A percentile compares a stretch with the other conserved stretches of the same genome.
These are phyloP conservation scores for Ormyrus nitidulus DNA, from an alignment of 2,888 invertebrate species.

Conservation along the genomic window DNA sequence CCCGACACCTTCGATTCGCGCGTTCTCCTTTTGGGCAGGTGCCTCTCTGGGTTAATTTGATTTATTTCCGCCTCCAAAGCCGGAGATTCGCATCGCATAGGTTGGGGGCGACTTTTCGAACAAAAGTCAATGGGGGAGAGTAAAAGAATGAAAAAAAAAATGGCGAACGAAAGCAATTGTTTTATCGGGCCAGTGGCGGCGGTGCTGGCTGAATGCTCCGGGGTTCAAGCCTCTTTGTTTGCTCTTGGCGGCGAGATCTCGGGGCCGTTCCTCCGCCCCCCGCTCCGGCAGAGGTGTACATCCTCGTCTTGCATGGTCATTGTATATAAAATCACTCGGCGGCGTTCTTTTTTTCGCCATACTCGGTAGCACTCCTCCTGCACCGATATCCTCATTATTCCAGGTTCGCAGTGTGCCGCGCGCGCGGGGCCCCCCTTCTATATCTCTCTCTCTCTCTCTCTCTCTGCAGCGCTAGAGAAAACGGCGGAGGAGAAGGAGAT, in stretches of 20 bases:
- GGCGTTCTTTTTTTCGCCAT: constrained; percentile 29
- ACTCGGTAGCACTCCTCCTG: constrained; percentile 34
- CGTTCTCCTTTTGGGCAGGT: too few relatives aligned
- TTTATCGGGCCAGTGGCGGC: constrained; percentile 67
- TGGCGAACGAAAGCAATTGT: constrained; percentile 80
- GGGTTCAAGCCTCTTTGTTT: constrained; percentile 50
- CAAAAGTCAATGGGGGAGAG: too few relatives aligned
- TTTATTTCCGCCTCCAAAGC: too few relatives aligned
- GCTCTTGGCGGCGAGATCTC: constrained; percentile 42
- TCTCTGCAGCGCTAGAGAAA: constrained; percentile 20
- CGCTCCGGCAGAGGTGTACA: constrained; percentile 26
- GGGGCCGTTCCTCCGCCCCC: neutral
- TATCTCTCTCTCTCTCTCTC: neutral
- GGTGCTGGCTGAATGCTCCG: neutral
- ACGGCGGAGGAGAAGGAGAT: constrained; percentile 54
- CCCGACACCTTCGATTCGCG: too few relatives aligned
- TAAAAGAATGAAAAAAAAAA: constrained; percentile 73
- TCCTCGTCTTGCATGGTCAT: constrained; percentile 45
- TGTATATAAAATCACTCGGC: constrained; percentile 47
- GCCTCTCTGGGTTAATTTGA: too few relatives aligned
- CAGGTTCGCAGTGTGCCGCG: neutral
- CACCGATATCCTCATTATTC: constrained; percentile 53
- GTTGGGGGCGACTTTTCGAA: too few relatives aligned
- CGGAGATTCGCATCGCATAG: too few relatives aligned
- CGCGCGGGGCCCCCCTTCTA: too few relatives aligned